Evolutionary conservation across 2,888 invertebrate species (phyloP).

Genomic region (Formica aserva): DNA sequence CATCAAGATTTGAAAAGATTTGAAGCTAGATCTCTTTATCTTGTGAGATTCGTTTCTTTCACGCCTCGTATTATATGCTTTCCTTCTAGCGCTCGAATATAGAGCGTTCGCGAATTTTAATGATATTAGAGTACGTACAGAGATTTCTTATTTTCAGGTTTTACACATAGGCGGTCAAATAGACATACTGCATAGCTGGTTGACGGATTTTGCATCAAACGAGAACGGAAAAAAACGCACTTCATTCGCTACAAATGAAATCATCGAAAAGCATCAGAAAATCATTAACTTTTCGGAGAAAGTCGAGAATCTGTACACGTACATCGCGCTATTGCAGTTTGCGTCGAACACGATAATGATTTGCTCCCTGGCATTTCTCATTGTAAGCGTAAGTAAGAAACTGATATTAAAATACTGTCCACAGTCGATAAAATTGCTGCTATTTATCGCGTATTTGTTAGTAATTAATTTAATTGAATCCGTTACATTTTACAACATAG

Average conservation of each 20-base stretch:
- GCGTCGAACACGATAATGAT: constrained; percentile 61
- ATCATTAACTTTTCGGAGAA: constrained; percentile 62
- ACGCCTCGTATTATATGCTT: background rate
- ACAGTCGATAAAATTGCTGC: background rate
- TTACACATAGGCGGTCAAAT: constrained; percentile 52
- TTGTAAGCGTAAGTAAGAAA: constrained; percentile 61
- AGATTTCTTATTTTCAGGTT: constrained; percentile 37
- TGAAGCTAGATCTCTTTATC: background rate
- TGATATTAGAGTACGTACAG: background rate
- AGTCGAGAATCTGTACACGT: constrained; percentile 62
- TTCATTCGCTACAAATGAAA: background rate
- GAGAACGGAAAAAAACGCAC: background rate
- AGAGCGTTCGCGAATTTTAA: background rate
- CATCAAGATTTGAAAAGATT: background rate
- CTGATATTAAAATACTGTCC: background rate
- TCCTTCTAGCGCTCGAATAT: background rate
- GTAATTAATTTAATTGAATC: background rate
- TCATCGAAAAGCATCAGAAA: constrained; percentile 48
- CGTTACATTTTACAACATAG: background rate
- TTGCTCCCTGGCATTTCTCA: constrained; percentile 62
- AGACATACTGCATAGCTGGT: constrained; percentile 24
- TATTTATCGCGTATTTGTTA: background rate
- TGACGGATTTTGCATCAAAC: background rate
- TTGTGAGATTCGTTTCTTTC: background rate
- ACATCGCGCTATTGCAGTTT: constrained; percentile 63